phyloP scores from a whole-genome alignment of 2,797 vertebrate species.

The Darevskia nairensis region DNA sequence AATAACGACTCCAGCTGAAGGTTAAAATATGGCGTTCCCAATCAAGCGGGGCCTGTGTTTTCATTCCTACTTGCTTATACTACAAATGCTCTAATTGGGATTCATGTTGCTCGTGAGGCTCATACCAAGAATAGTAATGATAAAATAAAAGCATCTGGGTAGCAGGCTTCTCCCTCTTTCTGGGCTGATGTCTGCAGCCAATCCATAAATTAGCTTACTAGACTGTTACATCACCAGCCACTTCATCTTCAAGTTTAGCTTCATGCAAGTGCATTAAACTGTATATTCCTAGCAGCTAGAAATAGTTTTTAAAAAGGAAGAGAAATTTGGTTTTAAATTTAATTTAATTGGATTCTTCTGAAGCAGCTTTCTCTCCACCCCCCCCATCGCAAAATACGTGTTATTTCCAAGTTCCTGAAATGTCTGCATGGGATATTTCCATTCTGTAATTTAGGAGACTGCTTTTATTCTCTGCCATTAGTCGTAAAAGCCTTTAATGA shows the following conservation, averaged over 20 bases:
- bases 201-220: conserved; percentile 76
- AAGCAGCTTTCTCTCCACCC: conserved; percentile 50
- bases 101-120: conserved; percentile 77
- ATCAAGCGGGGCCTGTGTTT: conserved; percentile 58
- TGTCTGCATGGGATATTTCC: conserved; percentile 64
- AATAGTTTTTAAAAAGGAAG: conserved; percentile 55
- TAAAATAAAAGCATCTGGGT: conserved; percentile 71
- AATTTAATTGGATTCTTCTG: conserved; percentile 68
- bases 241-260: conserved; percentile 75
- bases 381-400: not conserved
- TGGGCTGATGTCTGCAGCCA: conserved; percentile 58
- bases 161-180: conserved; percentile 48
- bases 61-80: conserved; percentile 66
- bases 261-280: conserved; percentile 67
- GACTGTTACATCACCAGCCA: conserved; percentile 68
- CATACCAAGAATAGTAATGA: conserved; percentile 66
- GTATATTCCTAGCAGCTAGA: conserved; percentile 62
- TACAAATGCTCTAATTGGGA: conserved; percentile 76
- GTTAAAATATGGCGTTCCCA: conserved; percentile 57
- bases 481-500: conserved; percentile 67
- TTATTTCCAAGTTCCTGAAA: conserved; percentile 63
- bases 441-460: conserved; percentile 62
- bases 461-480: conserved; percentile 62
- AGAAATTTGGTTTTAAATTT: conserved; percentile 57
- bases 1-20: conserved; percentile 51